A percentile compares a stretch with the other conserved stretches of the same genome.
phyloP scores from a whole-genome alignment of 35 echinoderm and acorn worm genomes.

The Apostichopus japonicus region DNA sequence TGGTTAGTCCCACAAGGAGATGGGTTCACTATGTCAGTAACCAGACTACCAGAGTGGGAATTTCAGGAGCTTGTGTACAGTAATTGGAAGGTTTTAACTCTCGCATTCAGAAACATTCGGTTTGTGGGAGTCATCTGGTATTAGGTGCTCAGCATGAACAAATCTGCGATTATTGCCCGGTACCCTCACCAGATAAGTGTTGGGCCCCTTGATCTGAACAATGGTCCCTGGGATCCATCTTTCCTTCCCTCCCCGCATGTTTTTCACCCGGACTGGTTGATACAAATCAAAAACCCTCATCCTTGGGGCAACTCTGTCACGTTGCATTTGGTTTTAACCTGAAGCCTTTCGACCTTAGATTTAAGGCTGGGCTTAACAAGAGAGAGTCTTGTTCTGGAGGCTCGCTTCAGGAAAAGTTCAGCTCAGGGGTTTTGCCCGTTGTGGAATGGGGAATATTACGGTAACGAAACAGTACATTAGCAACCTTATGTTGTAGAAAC shows the following conservation, averaged over 20 bases:
- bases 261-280: conserved; percentile 23
- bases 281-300: conserved; percentile 30
- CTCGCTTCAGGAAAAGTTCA: conserved; percentile 43
- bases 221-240: conserved; percentile 31
- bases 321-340: not conserved
- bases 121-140: not conserved
- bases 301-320: not conserved
- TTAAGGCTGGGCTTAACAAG: conserved; percentile 12
- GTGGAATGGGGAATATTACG: conserved; percentile 55
- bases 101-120: no score
- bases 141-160: conserved; percentile 49
- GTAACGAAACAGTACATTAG: conserved; percentile 59
- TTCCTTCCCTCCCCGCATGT: conserved; percentile 9
- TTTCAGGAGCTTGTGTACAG: no score
- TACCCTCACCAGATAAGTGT: conserved; percentile 37
- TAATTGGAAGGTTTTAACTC: no score
- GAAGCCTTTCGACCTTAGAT: conserved; percentile 27
- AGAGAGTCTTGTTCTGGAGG: conserved; percentile 20
- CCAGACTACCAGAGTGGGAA: no score
- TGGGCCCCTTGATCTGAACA: conserved; percentile 16
- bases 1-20: no score
- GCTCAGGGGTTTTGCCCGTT: conserved; percentile 53
- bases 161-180: conserved; percentile 51
- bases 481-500: conserved; percentile 41
- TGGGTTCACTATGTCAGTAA: no score